Base-by-base conservation (phyloP, 2,888 invertebrate species). In the Leptogaster cylindrica region DNA sequence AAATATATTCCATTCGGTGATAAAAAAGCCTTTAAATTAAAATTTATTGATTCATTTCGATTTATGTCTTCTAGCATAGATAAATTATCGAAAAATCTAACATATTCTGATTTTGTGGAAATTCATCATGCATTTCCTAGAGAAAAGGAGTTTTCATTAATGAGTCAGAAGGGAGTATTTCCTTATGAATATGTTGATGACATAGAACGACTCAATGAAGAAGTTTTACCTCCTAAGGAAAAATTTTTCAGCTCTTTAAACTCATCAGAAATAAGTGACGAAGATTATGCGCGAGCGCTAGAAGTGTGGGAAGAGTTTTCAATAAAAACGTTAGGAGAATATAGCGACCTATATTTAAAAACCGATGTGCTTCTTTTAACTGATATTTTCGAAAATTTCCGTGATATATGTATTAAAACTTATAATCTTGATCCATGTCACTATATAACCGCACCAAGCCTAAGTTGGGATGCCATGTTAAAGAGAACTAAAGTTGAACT, bases 321-420 rank as follows among this genome's bases (percentile, higher is more conserved):
- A 14, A 3, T 50, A 27, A 50, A 50, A 18, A 25, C 14, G 12
- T n/a, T n/a, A n/a, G n/a, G 50, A 31, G 31, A 31, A 31, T n/a
- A n/a, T n/a, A n/a, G n/a, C n/a, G n/a, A n/a, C n/a, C n/a, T n/a
- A n/a, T n/a, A n/a, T n/a, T n/a, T 31, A 31, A 76, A 76, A 71
- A 75, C 76, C 0, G 78, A 80, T 70, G 73, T 79, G 1, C 65
- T 79, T 10, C 65, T 78, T 2, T 66, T 77, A 27, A 73, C 74
- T 3, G 78, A 79, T 63, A 71, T 78, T 7, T 78, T 63, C 14
- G 33, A 61, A 16, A 55, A 55, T 33, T 55, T 55, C 23, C 16
- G 55, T 12, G 16, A 16, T 16, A 10, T 16, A 10, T 55, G 36
- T 31, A 31, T 31, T 31, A 31, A 31, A 31, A 31, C 31, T 31